Conservation (phyloP, 37 sponge, comb jelly and placozoan genomes). For the Mnemiopsis leidyi region DNA sequence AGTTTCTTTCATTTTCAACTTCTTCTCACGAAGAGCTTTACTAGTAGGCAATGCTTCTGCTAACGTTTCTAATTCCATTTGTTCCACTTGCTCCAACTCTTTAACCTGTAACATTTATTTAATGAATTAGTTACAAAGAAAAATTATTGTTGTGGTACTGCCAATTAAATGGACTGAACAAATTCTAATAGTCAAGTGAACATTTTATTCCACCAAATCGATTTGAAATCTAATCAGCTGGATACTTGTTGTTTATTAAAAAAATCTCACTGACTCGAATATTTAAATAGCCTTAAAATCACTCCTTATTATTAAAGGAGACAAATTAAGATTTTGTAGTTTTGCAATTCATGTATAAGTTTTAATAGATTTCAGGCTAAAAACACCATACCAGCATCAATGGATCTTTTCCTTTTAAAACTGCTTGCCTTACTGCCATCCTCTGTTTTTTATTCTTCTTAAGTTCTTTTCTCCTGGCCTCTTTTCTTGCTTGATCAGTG, state of each 20-base stretch:
- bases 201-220: no score
- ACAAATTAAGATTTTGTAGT: no score
- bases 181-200: no score
- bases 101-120: neutral
- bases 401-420: slow-evolving; percentile 81
- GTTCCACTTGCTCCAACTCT: slow-evolving; percentile 27
- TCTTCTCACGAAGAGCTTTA: slow-evolving; percentile 86
- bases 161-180: no score
- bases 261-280: no score
- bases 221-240: no score
- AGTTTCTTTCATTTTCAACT: slow-evolving; percentile 75
- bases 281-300: no score
- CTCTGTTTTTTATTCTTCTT: slow-evolving; percentile 98
- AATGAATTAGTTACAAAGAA: neutral
- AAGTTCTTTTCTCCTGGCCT: slow-evolving; percentile 83
- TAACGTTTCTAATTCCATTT: slow-evolving; percentile 68
- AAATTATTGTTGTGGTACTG: neutral
- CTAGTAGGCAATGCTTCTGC: slow-evolving; percentile 75
- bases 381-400: neutral
- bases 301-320: no score
- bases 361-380: no score
- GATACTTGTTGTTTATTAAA: no score
- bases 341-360: no score
- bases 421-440: slow-evolving; percentile 84
- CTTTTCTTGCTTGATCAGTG: slow-evolving; percentile 95